Base-by-base conservation (phyloP, 2,888 invertebrate species). In the Tetragonula carbonaria region DNA sequence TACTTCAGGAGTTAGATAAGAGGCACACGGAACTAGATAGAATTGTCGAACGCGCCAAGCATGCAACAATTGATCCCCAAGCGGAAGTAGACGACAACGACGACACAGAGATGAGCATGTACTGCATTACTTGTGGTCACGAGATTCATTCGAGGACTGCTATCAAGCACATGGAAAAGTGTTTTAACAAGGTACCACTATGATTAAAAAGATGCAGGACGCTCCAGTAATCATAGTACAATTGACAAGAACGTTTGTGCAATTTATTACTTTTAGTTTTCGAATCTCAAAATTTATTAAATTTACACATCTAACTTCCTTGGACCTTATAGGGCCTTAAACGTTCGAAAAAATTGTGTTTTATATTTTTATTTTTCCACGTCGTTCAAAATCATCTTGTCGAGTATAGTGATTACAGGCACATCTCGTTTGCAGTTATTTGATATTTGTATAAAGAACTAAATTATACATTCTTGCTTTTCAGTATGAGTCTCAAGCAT, bases 81-180 rank as follows among this genome's bases (percentile, higher is more conserved):
- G 94, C 95, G 2, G 94, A 94, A 55, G 95, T 96, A 68, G 96
- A 96, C 57, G 96, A 96, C 65, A 96, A 96, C 83, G 97, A 97
- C 83, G 97, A 97, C 91, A 96, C 96, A 73, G 97, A 97, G 90
- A 96, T 97, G 83, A 98, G 97, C 74, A 98, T 98, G 96, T 98
- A 98, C 94, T 99, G 99, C 94, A 98, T 99, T 55, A 99, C 99
- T 0, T 99, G 99, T 95, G 99, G 99, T 0, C 98, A 98, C 94
- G 99, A 99, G 95, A 97, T 99, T 83, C 97, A 98, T 94, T 97
- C 98, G 0, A 96, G 97, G 77, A 97, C 98, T 0, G 99, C 99
- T 0, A 96, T 99, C 33, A 98, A 98, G 91, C 99, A 99, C 93
- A 98, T 99, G 98, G 99, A 99, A 95, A 98, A 98, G 94, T 99